phyloP scores from a whole-genome alignment of 2,888 invertebrate genomes.

The Chrysolina haemoptera region DNA sequence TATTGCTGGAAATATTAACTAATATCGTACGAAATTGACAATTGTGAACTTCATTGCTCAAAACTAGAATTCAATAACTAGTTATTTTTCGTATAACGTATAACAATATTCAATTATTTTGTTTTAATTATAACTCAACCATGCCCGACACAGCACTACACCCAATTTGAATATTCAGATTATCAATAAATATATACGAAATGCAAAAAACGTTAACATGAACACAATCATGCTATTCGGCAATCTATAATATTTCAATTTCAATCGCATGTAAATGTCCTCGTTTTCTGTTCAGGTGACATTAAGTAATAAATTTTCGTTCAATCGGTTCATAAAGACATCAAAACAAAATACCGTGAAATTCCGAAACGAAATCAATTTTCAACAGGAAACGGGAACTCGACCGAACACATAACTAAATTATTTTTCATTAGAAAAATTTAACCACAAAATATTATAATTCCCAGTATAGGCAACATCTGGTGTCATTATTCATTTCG shows the following conservation, averaged over 20 bases:
- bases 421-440: constrained; percentile 42
- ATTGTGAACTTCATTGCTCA: no score
- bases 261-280: not conserved
- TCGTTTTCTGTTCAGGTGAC: constrained; percentile 2
- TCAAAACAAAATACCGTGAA: constrained; percentile 47
- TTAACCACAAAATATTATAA: constrained; percentile 45
- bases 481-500: constrained; percentile 50
- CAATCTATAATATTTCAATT: constrained; percentile 4
- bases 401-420: constrained; percentile 29
- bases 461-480: constrained; percentile 46
- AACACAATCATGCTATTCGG: not conserved
- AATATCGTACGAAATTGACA: no score
- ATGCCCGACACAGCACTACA: no score
- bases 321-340: constrained; percentile 35
- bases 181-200: not conserved
- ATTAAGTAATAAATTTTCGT: constrained; percentile 32
- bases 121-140: no score
- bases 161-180: constrained; percentile 1
- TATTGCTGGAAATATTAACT: no score
- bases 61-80: no score
- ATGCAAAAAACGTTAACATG: not conserved
- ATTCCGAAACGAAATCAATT: constrained; percentile 49
- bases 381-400: constrained; percentile 46
- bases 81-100: no score
- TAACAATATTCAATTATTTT: no score